Base-by-base conservation (phyloP, 64 coral and sea anemone genomes). In the Platygyra sinensis region DNA sequence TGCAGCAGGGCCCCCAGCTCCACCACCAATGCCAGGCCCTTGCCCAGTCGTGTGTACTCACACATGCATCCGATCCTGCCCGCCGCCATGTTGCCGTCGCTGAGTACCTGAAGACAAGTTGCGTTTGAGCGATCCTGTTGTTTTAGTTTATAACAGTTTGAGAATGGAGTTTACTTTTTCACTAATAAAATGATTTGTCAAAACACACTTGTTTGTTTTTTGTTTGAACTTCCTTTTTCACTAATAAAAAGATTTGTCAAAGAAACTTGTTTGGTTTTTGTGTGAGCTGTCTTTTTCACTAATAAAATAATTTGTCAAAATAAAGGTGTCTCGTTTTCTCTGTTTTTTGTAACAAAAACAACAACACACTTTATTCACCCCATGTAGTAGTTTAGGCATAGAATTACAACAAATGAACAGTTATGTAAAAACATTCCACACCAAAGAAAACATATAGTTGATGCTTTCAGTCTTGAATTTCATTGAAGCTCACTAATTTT, bases 1-100 rank as follows among this genome's bases (percentile, higher is more conserved):
- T 29, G 81, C 91, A 54, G 82, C 86, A 65, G 92, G 92, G 36
- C 92, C 79, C 20, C 87, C 92, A 28, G 92, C 87, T 57, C 92
- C 86, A 16, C 87, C 87, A 24, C 77, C 67, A 2, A 55, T 54
- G 63, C 86, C 92, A 28, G 72, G 77, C 29, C 87, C 92, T 0
- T 88, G 74, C 39, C 75, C 90, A 30, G 60, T 76, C 38, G 73
- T 86, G n/a, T 92, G 90, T 38, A 51, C 83, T 60, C 67, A 75
- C 52, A 87, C 76, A 51, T 92, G 90, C 65, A 76, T 76, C 27
- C 81, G 74, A 78, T 78, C 82, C 49, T 92, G 90, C 27, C 54
- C 85, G 52, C 80, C 90, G 18, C 74, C 67, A 59, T 92, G 90
- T 85, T 85, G 81, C 81, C 81, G 80, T 65, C 80, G 81, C 81